These are phyloP conservation scores for Nothobranchius kuhntae DNA, from an alignment of 2,113 vertebrate genomes.

Conservation along the genomic window DNA sequence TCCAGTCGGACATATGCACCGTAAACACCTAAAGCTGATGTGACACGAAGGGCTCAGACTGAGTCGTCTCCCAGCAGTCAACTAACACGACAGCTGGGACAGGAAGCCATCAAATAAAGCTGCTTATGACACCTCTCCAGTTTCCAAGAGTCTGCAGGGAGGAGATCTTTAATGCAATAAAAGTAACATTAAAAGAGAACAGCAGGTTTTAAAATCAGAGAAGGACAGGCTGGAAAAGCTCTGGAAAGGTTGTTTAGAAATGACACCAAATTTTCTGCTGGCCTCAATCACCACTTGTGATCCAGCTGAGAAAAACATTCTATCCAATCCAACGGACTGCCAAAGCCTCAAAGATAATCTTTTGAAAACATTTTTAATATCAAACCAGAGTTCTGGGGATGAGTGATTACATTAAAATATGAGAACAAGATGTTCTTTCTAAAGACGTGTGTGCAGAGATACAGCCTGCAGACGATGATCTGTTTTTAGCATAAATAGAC, in stretches of 20 bases:
- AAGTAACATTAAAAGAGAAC: neutral
- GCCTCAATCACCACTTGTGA: neutral
- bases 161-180: neutral
- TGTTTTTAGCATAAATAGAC: neutral
- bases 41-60: slow-evolving; percentile 5
- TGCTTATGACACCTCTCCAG: slow-evolving; percentile 51
- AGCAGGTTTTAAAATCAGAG: neutral
- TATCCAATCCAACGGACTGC: neutral
- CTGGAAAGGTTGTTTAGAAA: neutral
- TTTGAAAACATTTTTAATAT: slow-evolving; percentile 9
- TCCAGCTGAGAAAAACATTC: neutral
- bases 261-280: neutral
- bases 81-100: slow-evolving; percentile 22
- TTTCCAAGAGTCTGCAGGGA: slow-evolving; percentile 7
- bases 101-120: slow-evolving; percentile 41
- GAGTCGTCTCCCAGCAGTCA: slow-evolving; percentile 22
- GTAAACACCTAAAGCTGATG: slow-evolving; percentile 29
- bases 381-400: neutral
- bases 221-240: neutral
- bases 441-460: neutral
- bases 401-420: neutral
- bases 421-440: neutral
- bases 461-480: neutral
- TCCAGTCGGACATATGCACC: slow-evolving; percentile 31
- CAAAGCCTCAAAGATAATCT: slow-evolving; percentile 21